Percentiles rank a stretch among this genome's conserved stretches.
Conservation (phyloP, 2,888 invertebrate genomes). For the Emesis russula region DNA sequence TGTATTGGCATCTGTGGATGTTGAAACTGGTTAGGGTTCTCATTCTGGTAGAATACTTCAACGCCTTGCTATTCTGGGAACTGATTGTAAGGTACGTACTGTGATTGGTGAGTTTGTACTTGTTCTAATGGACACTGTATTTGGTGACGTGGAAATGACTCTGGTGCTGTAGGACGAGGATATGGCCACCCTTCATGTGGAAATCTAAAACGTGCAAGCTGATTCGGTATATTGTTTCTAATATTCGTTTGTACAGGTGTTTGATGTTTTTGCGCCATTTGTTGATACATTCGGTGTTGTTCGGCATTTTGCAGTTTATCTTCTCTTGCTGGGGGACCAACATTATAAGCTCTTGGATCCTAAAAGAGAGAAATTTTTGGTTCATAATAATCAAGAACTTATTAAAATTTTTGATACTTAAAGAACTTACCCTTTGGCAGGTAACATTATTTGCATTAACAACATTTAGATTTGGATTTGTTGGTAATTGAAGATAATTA, state of each 20-base stretch:
- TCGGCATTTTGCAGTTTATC: not conserved
- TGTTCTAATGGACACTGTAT: not conserved
- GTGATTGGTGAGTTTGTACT: not conserved
- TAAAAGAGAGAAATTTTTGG: not conserved
- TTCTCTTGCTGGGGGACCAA: not conserved
- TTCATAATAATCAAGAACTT: not conserved
- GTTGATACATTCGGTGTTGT: not conserved
- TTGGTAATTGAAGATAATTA: not conserved
- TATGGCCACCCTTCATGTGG: not conserved
- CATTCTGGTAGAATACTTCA: not conserved
- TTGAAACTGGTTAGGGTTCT: not conserved
- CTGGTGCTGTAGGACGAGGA: not conserved
- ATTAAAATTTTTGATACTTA: not conserved
- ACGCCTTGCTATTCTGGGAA: not conserved
- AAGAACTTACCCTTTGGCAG: not conserved
- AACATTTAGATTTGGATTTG: not conserved
- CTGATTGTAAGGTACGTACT: constrained; percentile 8
- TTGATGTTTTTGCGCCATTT: not conserved
- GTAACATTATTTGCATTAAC: not conserved
- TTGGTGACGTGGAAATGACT: not conserved
- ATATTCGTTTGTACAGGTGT: not conserved
- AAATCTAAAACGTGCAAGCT: not conserved
- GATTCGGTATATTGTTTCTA: not conserved
- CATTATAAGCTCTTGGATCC: not conserved
- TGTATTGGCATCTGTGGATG: not conserved